Evolutionary conservation across 2,888 invertebrate genomes (phyloP).

Genomic region (Dolichopus griseipennis): DNA sequence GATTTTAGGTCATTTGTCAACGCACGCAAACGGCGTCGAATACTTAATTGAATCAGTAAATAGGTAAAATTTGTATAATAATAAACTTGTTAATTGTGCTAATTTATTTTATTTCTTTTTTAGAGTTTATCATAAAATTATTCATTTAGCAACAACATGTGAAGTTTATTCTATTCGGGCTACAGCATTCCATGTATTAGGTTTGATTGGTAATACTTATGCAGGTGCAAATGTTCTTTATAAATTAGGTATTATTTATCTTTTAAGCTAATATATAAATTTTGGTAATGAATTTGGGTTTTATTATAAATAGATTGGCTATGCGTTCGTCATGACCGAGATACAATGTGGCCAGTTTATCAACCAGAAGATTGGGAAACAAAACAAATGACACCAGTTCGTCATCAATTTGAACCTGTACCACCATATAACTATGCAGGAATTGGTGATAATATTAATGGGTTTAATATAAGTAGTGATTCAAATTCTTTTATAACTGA

Average conservation of each 20-base stretch:
- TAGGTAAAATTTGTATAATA: slow-evolving; percentile 27
- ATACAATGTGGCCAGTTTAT: slow-evolving; percentile 67
- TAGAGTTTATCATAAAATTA: slow-evolving; percentile 41
- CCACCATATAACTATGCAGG: slow-evolving; percentile 40
- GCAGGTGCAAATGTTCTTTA: slow-evolving; percentile 72
- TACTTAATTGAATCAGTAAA: slow-evolving; percentile 49
- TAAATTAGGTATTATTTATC: slow-evolving; percentile 50
- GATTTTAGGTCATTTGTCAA: slow-evolving; percentile 77
- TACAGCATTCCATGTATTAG: slow-evolving; percentile 81
- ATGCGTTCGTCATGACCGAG: slow-evolving; percentile 65
- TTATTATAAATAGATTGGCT: slow-evolving; percentile 51
- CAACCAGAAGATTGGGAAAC: slow-evolving; percentile 55
- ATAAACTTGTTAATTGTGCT: neutral
- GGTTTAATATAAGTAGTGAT: slow-evolving; percentile 37
- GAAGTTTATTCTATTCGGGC: slow-evolving; percentile 81
- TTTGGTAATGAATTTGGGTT: neutral
- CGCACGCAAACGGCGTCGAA: slow-evolving; percentile 65
- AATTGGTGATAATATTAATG: slow-evolving; percentile 41
- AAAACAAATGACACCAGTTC: slow-evolving; percentile 40
- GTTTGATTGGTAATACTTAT: slow-evolving; percentile 73
- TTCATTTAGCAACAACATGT: slow-evolving; percentile 67
- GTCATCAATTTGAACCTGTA: slow-evolving; percentile 41
- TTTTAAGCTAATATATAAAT: neutral
- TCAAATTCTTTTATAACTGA: slow-evolving; percentile 36
- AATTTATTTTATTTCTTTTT: slow-evolving; percentile 11